Evolutionary conservation across 2,888 invertebrate species (phyloP), one percentile per base, ranked within the genome.

Genomic region (Erpobdella octoculata): DNA sequence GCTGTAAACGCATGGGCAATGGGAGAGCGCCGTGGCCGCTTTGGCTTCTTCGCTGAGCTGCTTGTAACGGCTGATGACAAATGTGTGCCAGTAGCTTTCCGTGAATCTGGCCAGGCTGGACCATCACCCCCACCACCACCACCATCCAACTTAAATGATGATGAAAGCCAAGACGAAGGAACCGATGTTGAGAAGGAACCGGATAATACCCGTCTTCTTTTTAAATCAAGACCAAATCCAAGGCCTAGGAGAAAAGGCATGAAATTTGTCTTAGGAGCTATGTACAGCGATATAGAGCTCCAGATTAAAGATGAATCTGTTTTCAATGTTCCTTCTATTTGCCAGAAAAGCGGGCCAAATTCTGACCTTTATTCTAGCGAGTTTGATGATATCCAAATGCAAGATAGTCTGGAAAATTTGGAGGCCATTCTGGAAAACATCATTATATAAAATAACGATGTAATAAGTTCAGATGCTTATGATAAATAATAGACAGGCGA

Each of bases 71-170:
- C 21, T 8, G 67, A 67, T 41, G 53, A 21, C 53, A n/a, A n/a
- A n/a, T 67, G 67, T 28, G 46, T 67, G 18, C 67, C 67, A 18
- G 8, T 67, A 4, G 46, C 41, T 33, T 67, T 38, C 67, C 38
- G 67, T 46, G 67, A 67, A 41, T 25, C 41, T 18, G 67, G 67
- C 5, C 31, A 9, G 8, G 21, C 46, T 41, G 67, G 67, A 1
- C n/a, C 12, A 12, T 25, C 6, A 28, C 53, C 53, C 21, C n/a
- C n/a, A n/a, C n/a, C n/a, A n/a, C n/a, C n/a, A n/a, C n/a, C n/a
- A n/a, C n/a, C n/a, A n/a, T n/a, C n/a, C n/a, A n/a, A n/a, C n/a
- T n/a, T n/a, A 41, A n/a, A 41, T 15, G 46, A 41, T 15, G 46
- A 41, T 41, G 46, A n/a, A 15, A n/a, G 33, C 35, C 31, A 62